Evolutionary conservation across 2,113 vertebrate species (phyloP), one percentile per base, ranked within the genome.

Genomic region (Tachycineta bicolor): DNA sequence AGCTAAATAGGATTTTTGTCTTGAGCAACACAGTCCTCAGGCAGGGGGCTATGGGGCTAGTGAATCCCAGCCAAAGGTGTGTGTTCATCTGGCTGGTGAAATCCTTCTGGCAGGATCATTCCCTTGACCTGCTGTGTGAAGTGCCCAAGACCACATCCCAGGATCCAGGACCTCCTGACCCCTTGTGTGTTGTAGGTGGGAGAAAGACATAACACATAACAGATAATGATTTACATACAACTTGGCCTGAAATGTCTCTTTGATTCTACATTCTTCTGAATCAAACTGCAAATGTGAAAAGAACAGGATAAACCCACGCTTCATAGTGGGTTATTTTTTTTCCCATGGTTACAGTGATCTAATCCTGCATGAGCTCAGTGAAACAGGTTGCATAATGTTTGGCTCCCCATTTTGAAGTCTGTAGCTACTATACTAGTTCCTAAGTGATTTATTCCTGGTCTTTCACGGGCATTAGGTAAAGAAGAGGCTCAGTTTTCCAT

Each of bases 251-350:
- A 89, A 92, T 59, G 39, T 96, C 76, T 81, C 75, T 79, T 24
- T 97, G 50, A 91, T 95, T 97, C 95, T 96, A 89, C 31, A 71
- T 77, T 91, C 71, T 93, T 97, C 76, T 95, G 81, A 93, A 96
- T 91, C 44, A 83, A 94, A 90, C 73, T 70, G 62, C 82, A 94
- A 89, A 96, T 92, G 59, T 92, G 83, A 94, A 96, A 97, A 81
- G 43, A 87, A 50, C 78, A 46, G 69, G 50, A 96, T 91, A 97
- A 97, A 94, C 46, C 60, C 84, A 85, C 77, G 89, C 64, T 64
- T 96, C 44, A 56, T 50, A 79, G 43, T 78, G 67, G 11, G 17
- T 1, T 3, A 15, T 87, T 93, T 95, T 91, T 91, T 84, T 86
- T 65, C 17, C 83, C n/a, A n/a, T 68, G 24, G 64, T 87, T 93